Evolutionary conservation across 2,113 vertebrate genomes (phyloP), one percentile per base, ranked within the genome.

Genomic region (Melanerpes formicivorus): DNA sequence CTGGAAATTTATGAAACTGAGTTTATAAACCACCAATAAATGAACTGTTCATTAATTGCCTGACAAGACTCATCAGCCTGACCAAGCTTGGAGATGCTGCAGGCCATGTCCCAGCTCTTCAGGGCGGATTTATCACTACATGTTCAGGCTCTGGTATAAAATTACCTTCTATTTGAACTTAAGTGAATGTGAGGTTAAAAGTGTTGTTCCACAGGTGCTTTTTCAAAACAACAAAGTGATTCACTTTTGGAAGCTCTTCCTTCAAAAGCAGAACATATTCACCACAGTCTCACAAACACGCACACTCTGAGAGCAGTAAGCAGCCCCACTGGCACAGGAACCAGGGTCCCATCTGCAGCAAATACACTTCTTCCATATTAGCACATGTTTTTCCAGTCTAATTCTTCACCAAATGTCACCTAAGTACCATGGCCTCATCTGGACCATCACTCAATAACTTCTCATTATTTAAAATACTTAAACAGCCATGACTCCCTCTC

Each of bases 11-110:
- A 58, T 78, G 52, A 78, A 88, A 50, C 5, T 50, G 54, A 16
- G 59, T 78, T 80, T 63, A 60, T 80, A 63, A 93, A 56, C 11
- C 26, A 71, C 9, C 5, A 87, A 88, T 66, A 76, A 86, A 81
- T 2, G 10, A 78, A 48, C 48, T 1, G 3, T 71, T 77, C 27
- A 25, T 52, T 52, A 30, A 22, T 40, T 92, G 21, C 8, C 22
- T 81, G 25, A 52, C 37, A 25, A 46, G 77, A 37, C 18, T 56
- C 23, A 30, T 29, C 14, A 70, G 27, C n/a, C 48, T 22, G 63
- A 21, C 23, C 44, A 29, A 63, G 7, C 52, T 66, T 4, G 1
- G n/a, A 59, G 55, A 74, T 44, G 5, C 29, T 72, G 21, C 23
- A 23, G 11, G 15, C 32, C 16, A 7, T 7, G 5, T 58, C 40